These are phyloP conservation scores for Cheilosia pagana DNA, from an alignment of 2,888 invertebrate species.

Conservation along the genomic window DNA sequence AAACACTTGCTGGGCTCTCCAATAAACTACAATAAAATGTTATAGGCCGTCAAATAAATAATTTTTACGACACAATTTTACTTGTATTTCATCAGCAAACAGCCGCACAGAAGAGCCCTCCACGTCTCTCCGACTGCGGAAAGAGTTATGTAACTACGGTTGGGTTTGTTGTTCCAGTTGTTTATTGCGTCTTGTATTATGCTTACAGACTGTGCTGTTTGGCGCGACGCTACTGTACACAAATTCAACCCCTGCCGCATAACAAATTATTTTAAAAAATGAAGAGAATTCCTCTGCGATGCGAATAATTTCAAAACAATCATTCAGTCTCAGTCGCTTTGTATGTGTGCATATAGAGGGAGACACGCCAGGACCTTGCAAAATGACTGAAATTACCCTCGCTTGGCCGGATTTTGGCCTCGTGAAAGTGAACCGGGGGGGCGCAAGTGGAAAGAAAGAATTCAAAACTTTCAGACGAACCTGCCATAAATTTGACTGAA, in stretches of 20 bases:
- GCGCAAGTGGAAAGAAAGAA: background rate
- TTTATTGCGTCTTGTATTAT: background rate
- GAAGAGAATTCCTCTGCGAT: conserved; percentile 3
- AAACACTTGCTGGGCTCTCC: conserved; percentile 21
- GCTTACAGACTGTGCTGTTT: background rate
- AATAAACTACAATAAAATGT: conserved; percentile 44
- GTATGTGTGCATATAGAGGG: background rate
- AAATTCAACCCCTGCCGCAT: background rate
- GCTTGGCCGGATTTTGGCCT: background rate
- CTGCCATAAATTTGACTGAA: conserved; percentile 26
- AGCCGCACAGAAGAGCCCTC: background rate
- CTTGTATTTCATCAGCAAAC: conserved; percentile 33
- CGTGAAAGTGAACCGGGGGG: background rate
- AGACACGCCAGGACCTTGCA: background rate
- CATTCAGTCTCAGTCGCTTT: background rate
- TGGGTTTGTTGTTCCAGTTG: conserved; percentile 9
- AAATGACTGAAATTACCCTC: conserved; percentile 1
- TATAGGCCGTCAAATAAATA: conserved; percentile 44
- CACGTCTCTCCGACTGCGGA: background rate
- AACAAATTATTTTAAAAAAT: conserved; percentile 12
- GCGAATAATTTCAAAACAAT: conserved; percentile 24
- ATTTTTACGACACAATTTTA: conserved; percentile 49
- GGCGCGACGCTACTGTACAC: conserved; percentile 1
- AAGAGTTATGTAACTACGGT: conserved; percentile 40
- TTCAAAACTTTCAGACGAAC: background rate